Conservation (phyloP, 2,113 vertebrate genomes). For the Galbula dea region DNA sequence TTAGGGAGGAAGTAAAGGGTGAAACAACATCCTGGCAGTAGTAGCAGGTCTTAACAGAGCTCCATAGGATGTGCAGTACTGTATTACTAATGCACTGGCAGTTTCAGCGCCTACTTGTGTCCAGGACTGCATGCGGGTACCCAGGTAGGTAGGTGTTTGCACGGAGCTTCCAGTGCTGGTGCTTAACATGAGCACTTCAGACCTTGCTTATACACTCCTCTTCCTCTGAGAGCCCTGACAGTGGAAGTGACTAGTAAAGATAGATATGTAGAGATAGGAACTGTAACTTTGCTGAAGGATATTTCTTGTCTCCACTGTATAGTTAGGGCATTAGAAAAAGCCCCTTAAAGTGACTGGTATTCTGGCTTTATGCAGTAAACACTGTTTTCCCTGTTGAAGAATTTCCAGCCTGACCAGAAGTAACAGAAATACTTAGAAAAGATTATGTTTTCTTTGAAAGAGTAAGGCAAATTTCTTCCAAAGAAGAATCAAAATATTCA, state of each 20-base stretch:
- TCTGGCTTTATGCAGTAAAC: neutral
- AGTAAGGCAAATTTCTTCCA: neutral
- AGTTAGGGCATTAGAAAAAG: neutral
- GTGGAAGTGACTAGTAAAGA: neutral
- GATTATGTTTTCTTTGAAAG: neutral
- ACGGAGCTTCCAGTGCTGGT: neutral
- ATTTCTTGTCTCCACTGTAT: neutral
- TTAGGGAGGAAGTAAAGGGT: neutral
- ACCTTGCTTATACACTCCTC: accelerated
- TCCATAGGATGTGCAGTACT: neutral
- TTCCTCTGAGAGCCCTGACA: neutral
- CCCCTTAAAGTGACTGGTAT: neutral
- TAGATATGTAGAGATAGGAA: neutral
- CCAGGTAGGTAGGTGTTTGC: neutral
- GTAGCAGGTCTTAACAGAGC: neutral
- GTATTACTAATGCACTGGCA: neutral
- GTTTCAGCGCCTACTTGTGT: neutral
- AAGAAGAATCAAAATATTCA: conserved; percentile 3
- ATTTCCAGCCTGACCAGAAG: neutral
- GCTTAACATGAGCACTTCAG: neutral
- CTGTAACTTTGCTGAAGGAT: neutral
- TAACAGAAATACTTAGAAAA: conserved; percentile 30
- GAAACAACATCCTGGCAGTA: neutral
- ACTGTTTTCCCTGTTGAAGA: neutral
- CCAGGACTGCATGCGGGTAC: accelerated